phyloP scores from a whole-genome alignment of 1,140 invertebrate genomes.

The Anastrepha obliqua region DNA sequence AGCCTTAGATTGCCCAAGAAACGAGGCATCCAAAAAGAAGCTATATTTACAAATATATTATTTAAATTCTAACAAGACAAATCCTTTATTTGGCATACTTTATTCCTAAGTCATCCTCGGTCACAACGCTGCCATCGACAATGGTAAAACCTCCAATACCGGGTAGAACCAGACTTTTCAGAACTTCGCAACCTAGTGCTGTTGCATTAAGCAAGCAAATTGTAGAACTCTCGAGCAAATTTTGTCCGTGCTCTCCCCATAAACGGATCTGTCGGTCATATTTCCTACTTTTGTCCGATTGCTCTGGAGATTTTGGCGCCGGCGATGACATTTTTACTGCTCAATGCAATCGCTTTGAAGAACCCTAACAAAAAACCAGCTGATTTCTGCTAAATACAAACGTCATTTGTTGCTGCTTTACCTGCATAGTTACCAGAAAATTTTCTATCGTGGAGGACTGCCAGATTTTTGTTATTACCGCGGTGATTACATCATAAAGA shows the following conservation, averaged over 20 bases:
- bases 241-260: slow-evolving; percentile 98
- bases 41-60: slow-evolving; percentile 73
- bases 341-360: background rate
- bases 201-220: slow-evolving; percentile 97
- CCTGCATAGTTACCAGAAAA: too few relatives aligned
- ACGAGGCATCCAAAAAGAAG: slow-evolving; percentile 90
- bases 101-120: slow-evolving; percentile 92
- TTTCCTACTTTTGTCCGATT: slow-evolving; percentile 76
- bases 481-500: too few relatives aligned
- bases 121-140: slow-evolving; percentile 90
- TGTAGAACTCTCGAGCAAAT: slow-evolving; percentile 88
- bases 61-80: slow-evolving; percentile 28
- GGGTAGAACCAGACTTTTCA: slow-evolving; percentile 95
- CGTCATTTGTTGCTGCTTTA: background rate
- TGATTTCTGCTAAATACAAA: slow-evolving; percentile 1
- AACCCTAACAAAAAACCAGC: slow-evolving; percentile 11
- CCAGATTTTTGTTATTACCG: background rate
- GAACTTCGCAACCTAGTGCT: slow-evolving; percentile 93
- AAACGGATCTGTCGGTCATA: slow-evolving; percentile 79
- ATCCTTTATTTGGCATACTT: slow-evolving; percentile 80
- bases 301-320: slow-evolving; percentile 71
- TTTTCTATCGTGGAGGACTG: background rate
- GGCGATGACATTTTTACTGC: slow-evolving; percentile 68
- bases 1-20: slow-evolving; percentile 88
- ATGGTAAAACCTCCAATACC: slow-evolving; percentile 98